Evolutionary conservation across 2,888 invertebrate species (phyloP).

Genomic region (Aspidiotus rigidus): DNA sequence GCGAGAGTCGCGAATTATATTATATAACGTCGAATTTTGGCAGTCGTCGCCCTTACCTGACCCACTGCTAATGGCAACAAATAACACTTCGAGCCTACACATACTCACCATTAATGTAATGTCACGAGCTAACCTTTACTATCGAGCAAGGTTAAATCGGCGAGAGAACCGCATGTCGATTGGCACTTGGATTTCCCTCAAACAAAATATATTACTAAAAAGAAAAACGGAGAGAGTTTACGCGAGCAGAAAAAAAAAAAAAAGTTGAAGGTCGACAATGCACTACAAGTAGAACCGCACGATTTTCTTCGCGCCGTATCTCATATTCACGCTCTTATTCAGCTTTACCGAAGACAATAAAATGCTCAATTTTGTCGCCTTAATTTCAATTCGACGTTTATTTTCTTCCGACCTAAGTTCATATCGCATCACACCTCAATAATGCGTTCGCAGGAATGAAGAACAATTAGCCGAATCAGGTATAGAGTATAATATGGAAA

Average conservation of each 20-base stretch:
- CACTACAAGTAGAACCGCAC: background rate
- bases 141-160: background rate
- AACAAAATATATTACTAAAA: background rate
- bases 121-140: slow-evolving; percentile 9
- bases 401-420: background rate
- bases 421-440: background rate
- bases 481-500: no score
- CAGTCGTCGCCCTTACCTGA: slow-evolving; percentile 15
- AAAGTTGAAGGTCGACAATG: background rate
- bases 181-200: background rate
- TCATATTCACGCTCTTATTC: slow-evolving; percentile 1
- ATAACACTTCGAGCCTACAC: slow-evolving; percentile 5
- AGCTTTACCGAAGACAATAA: background rate
- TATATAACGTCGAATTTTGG: slow-evolving; percentile 10
- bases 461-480: no score
- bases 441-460: no score
- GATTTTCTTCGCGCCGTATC: slow-evolving; percentile 4
- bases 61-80: slow-evolving; percentile 18
- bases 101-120: slow-evolving; percentile 7
- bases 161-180: slow-evolving; percentile 3
- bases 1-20: background rate
- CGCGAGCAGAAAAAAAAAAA: background rate
- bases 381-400: background rate
- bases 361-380: background rate
- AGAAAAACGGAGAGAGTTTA: background rate